Conservation (phyloP, 2,797 vertebrate species). For the Rhinoraja longicauda region DNA sequence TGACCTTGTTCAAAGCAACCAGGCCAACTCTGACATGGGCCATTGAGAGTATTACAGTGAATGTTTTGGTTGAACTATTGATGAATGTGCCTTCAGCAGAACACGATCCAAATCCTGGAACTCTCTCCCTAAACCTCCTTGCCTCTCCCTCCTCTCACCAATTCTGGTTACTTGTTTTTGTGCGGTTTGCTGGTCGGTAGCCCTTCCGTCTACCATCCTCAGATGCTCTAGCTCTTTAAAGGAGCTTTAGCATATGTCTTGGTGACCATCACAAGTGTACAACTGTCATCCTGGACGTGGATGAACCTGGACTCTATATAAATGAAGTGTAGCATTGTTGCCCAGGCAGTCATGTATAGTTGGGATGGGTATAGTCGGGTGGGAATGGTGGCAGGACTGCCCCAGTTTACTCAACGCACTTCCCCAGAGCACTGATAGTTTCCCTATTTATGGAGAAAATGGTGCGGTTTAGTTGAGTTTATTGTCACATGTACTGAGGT, state of each 20-base stretch:
- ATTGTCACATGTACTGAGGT: no score
- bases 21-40: background rate
- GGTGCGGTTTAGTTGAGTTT: background rate
- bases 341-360: background rate
- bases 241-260: no score
- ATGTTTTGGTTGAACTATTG: background rate
- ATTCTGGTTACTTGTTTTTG: no score
- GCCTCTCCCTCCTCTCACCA: background rate
- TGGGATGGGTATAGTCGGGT: background rate
- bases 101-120: background rate
- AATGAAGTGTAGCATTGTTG: background rate
- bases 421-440: no score
- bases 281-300: no score
- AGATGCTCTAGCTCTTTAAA: no score
- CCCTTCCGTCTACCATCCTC: background rate
- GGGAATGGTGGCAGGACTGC: background rate
- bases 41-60: background rate
- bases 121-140: background rate
- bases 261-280: background rate
- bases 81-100: background rate
- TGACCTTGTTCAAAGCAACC: background rate
- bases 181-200: no score
- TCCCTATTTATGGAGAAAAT: background rate
- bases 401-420: background rate
- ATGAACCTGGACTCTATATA: background rate